These are phyloP conservation scores for Cirrhinus mrigala DNA, from an alignment of 2,797 vertebrate genomes.

Conservation along the genomic window DNA sequence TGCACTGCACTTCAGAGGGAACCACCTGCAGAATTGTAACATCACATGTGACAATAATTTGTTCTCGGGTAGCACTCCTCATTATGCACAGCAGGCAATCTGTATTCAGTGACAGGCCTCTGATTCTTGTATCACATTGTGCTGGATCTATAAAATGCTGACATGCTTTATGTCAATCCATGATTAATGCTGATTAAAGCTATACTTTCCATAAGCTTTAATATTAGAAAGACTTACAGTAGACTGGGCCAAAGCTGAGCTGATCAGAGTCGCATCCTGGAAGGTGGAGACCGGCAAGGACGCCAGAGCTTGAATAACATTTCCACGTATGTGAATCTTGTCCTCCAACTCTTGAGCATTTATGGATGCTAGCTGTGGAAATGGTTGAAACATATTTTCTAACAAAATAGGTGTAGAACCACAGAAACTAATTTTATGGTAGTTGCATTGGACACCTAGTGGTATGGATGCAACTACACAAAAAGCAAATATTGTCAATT, in stretches of 20 bases:
- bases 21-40: constrained; percentile 68
- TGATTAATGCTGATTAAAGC: constrained; percentile 33
- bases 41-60: constrained; percentile 27
- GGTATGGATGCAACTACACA: not conserved
- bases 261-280: constrained; percentile 78
- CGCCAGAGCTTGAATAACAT: constrained; percentile 73
- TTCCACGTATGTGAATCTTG: constrained; percentile 72
- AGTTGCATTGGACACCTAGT: not conserved
- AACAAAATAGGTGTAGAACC: not conserved
- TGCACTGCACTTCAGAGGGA: constrained; percentile 69
- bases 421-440: not conserved
- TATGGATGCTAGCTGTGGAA: constrained; percentile 67
- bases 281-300: constrained; percentile 77
- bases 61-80: constrained; percentile 17
- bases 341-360: constrained; percentile 63
- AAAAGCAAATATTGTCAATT: not conserved
- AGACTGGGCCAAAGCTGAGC: constrained; percentile 76
- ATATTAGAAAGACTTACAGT: constrained; percentile 68
- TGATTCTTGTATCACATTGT: constrained; percentile 16
- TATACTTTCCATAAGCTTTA: constrained; percentile 36
- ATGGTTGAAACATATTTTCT: not conserved
- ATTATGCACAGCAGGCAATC: constrained; percentile 20
- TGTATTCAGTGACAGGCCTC: constrained; percentile 13
- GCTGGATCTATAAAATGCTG: constrained; percentile 21
- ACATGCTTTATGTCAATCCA: constrained; percentile 21